These are phyloP conservation scores for Plotosus lineatus DNA, from an alignment of 2,113 vertebrate species.

Conservation along the genomic window DNA sequence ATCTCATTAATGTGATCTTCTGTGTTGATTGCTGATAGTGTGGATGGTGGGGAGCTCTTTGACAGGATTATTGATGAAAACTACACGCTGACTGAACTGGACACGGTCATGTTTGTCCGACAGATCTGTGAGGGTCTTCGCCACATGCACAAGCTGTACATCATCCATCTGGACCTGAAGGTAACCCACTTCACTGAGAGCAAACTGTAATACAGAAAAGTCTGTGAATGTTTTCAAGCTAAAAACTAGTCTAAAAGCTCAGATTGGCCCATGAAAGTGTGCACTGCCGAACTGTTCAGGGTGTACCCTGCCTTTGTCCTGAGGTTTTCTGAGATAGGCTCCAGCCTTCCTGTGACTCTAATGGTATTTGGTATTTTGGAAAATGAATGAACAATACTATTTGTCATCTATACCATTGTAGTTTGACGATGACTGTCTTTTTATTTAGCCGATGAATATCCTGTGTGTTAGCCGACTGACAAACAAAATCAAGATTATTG, in stretches of 20 bases:
- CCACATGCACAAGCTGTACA: slow-evolving; percentile 97
- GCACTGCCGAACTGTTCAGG: no score
- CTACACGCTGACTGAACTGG: slow-evolving; percentile 89
- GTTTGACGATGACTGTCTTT: neutral
- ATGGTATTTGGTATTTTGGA: no score
- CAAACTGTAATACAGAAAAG: neutral
- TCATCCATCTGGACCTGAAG: slow-evolving; percentile 96
- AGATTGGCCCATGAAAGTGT: no score
- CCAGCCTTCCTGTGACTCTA: no score
- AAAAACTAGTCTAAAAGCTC: no score
- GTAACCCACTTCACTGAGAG: slow-evolving; percentile 61
- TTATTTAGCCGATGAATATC: slow-evolving; percentile 76
- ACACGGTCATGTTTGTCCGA: slow-evolving; percentile 87
- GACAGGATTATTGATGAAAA: slow-evolving; percentile 95
- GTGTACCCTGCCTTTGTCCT: no score
- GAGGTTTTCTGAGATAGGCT: no score
- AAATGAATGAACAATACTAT: no score
- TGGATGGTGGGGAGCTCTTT: slow-evolving; percentile 77
- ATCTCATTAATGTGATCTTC: neutral
- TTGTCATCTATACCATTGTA: neutral
- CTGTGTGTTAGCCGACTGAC: slow-evolving; percentile 75
- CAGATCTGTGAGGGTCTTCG: slow-evolving; percentile 94
- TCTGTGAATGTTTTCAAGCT: neutral
- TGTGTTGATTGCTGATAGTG: slow-evolving; percentile 57
- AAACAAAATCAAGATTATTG: slow-evolving; percentile 78